Evolutionary conservation across 2,888 invertebrate species (phyloP), one percentile per base, ranked within the genome.

Genomic region (Therioaphis trifolii): DNA sequence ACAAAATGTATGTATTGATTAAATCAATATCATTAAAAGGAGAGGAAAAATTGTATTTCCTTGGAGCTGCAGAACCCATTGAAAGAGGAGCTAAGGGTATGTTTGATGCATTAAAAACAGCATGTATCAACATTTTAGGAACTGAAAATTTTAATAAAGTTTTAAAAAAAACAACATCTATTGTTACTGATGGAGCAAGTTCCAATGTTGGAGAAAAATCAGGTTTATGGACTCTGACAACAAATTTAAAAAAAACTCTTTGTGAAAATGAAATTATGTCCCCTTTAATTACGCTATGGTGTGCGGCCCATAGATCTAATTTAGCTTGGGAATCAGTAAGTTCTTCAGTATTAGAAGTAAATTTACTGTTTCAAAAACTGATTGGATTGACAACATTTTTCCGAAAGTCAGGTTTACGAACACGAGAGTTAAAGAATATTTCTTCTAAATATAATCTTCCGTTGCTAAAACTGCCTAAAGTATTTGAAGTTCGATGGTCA

Each of bases 401-500:
- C 15, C 27, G 27, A 3, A 61, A 4, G 14, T 27, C 27, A 27
- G 24, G 24, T 27, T 27, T 61, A 12, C 58, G 58, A 27, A 61
- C 58, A 27, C 7, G 58, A 61, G 58, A 61, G 14, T 27, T 61
- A 12, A 27, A 61, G 27, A 61, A 61, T 61, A 61, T 61, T 61
- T 15, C 61, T 15, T 27, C 12, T 14, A 2, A 27, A 27, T 27
- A 61, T 27, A 27, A 61, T 61, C n/a, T n/a, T n/a, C n/a, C n/a
- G n/a, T 58, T 58, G 58, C 24, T 24, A 58, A 58, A 58, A 58
- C 11, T 58, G 11, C 58, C 58, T 21, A 55, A 43, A 55, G n/a
- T 55, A 55, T 55, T 55, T 55, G 55, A 55, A 55, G 55, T 55
- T 55, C 55, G 55, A 55, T 55, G 55, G 55, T 55, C 55, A 55